Evolutionary conservation across 2,113 vertebrate species (phyloP).

Genomic region (Hypomesus transpacificus): DNA sequence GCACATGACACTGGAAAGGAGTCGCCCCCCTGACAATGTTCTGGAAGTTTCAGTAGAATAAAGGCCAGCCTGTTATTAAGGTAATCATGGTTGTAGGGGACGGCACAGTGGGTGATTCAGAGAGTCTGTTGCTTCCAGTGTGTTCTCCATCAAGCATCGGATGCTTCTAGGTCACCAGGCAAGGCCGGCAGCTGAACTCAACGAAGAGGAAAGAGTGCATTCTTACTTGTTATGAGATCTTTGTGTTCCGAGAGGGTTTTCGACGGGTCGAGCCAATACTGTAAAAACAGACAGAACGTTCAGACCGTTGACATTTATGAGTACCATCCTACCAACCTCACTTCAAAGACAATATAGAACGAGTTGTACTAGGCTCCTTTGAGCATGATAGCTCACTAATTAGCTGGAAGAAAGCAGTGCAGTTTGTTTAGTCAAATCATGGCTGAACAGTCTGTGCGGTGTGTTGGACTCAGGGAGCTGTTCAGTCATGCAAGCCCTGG

Average conservation of each 20-base stretch:
- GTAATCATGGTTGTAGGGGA: neutral
- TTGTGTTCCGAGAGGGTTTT: slow-evolving; percentile 87
- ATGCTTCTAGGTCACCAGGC: neutral
- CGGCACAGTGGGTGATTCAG: neutral
- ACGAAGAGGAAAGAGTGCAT: neutral
- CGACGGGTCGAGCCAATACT: slow-evolving; percentile 90
- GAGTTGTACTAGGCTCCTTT: neutral
- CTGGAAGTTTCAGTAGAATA: too few species aligned
- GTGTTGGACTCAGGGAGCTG: neutral
- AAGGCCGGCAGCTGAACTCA: neutral
- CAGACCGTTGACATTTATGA: neutral
- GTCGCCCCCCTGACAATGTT: too few species aligned
- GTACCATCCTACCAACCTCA: neutral
- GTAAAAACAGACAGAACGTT: slow-evolving; percentile 30
- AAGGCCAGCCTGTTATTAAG: neutral
- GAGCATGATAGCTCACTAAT: neutral
- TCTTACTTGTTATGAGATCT: slow-evolving; percentile 83
- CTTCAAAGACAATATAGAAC: slow-evolving; percentile 1
- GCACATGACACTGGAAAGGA: too few species aligned
- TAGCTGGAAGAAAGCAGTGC: neutral
- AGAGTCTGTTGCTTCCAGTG: neutral
- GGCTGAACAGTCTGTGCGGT: neutral
- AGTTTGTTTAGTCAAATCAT: neutral
- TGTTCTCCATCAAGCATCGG: neutral
- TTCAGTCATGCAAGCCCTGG: slow-evolving; percentile 31